Evolutionary conservation across 92 coral and sea anemone species (phyloP).

Genomic region (Umimayanthus chanpuru): DNA sequence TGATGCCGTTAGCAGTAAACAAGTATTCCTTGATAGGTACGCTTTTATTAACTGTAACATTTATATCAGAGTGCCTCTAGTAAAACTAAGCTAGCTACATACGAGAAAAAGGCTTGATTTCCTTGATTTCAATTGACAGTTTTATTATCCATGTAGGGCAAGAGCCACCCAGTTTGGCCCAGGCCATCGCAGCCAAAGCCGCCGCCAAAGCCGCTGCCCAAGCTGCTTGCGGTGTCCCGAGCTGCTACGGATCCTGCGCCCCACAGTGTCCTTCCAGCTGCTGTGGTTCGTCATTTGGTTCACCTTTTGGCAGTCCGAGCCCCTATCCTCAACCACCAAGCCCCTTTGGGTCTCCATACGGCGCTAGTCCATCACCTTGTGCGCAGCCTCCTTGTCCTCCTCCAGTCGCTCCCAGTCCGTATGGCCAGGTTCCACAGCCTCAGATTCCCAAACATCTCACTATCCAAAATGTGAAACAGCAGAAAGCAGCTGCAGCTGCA

Average conservation of each 20-base stretch:
- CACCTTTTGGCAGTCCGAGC: constrained; percentile 19
- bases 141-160: constrained; percentile 38
- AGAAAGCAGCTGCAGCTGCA: constrained; percentile 37
- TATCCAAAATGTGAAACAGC: constrained; percentile 21
- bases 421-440: constrained; percentile 43
- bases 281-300: constrained; percentile 57
- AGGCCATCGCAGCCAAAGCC: constrained; percentile 49
- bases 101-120: too few relatives aligned
- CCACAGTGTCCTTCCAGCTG: constrained; percentile 63
- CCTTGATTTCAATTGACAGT: not conserved
- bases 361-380: constrained; percentile 36
- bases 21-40: too few relatives aligned
- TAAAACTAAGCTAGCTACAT: too few relatives aligned
- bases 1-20: too few relatives aligned
- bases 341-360: constrained; percentile 54
- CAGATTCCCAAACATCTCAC: constrained; percentile 38
- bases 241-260: constrained; percentile 54
- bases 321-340: constrained; percentile 51
- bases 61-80: too few relatives aligned
- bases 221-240: constrained; percentile 36
- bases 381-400: constrained; percentile 59
- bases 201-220: constrained; percentile 46
- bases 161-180: constrained; percentile 39
- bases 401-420: constrained; percentile 46
- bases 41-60: too few relatives aligned